Base-by-base conservation (phyloP, 2,797 vertebrate species). In the Mormyrus proboscirostris region DNA sequence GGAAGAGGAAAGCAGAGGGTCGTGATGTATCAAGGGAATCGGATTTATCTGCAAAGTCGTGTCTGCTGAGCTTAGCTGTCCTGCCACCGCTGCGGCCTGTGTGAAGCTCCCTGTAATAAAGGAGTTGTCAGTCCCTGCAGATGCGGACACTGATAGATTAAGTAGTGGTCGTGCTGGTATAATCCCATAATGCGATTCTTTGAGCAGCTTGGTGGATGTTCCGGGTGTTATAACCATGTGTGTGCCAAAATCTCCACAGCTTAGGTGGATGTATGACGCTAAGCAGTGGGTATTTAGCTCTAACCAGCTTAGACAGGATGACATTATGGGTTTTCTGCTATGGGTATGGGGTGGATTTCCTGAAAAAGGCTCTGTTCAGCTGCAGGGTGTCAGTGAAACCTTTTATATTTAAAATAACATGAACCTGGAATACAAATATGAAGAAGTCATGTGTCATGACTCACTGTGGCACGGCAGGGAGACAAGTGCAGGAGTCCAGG, bases 1-100 rank as follows among this genome's bases (percentile, higher is more conserved):
- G 76, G 73, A 47, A 82, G 76, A 82, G 76, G 76, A 47, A n/a
- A 41, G 38, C 16, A n/a, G 76, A 82, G 76, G 76, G 76, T 82
- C 38, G 2, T 44, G 41, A 82, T 82, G 33, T 47, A n/a, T 41
- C 76, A 47, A 41, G 76, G 41, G 41, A 82, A 82, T n/a, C 0
- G 19, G 41, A 47, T 82, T 82, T 47, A 82, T 82, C 76, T 82
- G 38, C 16, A 82, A 82, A 82, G 76, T 47, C 7, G 4, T 41
- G 38, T 82, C 76, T 82, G 76, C 76, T 82, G 76, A 82, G 19
- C 76, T 47, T 47, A 41, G 76, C 76, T 47, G 7, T 82, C 41
- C 25, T 33, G 25, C 33, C 33, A 6, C 69, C 2, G 0, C 33
- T 73, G 33, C 4, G 69, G 33, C 76, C 76, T n/a, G 33, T 47